phyloP scores from a whole-genome alignment of 37 sponge, comb jelly and placozoan species.

The Hormiphora californensis region DNA sequence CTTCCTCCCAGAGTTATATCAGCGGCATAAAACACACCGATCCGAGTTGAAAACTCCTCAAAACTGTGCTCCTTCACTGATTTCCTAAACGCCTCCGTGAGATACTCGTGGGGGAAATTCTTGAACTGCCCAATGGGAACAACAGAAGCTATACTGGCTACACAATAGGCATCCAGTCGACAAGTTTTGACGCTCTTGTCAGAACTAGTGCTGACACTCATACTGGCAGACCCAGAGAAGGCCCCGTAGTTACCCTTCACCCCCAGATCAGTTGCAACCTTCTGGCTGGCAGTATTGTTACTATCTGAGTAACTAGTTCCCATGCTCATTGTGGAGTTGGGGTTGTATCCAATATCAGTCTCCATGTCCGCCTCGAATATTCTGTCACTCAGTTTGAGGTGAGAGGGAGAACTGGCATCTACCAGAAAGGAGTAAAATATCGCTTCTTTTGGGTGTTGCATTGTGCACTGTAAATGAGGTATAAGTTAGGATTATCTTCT shows the following conservation, averaged over 20 bases:
- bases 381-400: not conserved
- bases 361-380: not conserved
- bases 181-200: not conserved
- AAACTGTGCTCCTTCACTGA: not conserved
- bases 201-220: not conserved
- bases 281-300: not conserved
- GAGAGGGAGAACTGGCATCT: not conserved
- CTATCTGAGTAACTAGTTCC: not conserved
- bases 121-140: not conserved
- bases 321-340: not conserved
- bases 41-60: not conserved
- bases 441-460: too few relatives aligned
- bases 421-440: not conserved
- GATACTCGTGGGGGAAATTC: not conserved
- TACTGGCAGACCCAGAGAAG: not conserved
- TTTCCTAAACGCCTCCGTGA: not conserved
- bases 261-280: not conserved
- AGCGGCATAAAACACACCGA: not conserved
- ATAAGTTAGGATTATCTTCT: too few relatives aligned
- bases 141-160: not conserved
- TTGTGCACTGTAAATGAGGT: too few relatives aligned
- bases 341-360: not conserved
- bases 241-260: not conserved
- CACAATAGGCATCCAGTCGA: not conserved
- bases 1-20: not conserved